Evolutionary conservation across 2,888 invertebrate species (phyloP).

Genomic region (Andrena flavipes): DNA sequence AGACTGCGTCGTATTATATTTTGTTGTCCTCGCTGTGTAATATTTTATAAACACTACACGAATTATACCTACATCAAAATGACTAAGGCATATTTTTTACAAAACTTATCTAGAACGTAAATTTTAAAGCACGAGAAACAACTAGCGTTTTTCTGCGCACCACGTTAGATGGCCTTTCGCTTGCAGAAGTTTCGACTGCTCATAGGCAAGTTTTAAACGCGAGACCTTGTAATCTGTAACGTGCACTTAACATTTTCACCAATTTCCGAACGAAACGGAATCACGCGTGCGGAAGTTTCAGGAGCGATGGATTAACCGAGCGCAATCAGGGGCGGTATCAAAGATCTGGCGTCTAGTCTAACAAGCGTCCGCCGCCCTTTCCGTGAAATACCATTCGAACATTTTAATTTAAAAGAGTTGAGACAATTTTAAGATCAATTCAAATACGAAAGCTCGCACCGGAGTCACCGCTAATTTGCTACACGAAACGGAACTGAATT

Average conservation of each 20-base stretch:
- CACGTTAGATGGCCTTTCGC: conserved; percentile 69
- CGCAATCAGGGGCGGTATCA: background rate
- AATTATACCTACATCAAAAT: conserved; percentile 67
- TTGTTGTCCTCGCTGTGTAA: conserved; percentile 75
- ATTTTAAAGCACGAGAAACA: conserved; percentile 60
- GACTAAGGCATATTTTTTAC: conserved; percentile 76
- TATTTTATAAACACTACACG: conserved; percentile 74
- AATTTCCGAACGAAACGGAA: conserved; percentile 15
- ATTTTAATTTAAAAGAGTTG: no score
- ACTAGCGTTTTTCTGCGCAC: conserved; percentile 60
- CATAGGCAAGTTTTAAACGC: conserved; percentile 38
- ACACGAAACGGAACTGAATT: no score
- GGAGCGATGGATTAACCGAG: conserved; percentile 32
- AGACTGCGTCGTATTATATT: conserved; percentile 71
- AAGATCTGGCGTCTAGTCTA: no score
- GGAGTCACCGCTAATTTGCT: no score
- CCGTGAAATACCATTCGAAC: no score
- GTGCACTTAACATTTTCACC: conserved; percentile 14
- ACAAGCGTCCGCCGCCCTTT: no score
- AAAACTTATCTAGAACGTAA: conserved; percentile 65
- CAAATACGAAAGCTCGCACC: no score
- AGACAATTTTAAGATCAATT: no score
- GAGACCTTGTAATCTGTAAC: conserved; percentile 25
- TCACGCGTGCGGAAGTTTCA: background rate
- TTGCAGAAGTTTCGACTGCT: conserved; percentile 59